phyloP scores from a whole-genome alignment of 2,888 invertebrate genomes.

The Spilosoma lubricipeda region DNA sequence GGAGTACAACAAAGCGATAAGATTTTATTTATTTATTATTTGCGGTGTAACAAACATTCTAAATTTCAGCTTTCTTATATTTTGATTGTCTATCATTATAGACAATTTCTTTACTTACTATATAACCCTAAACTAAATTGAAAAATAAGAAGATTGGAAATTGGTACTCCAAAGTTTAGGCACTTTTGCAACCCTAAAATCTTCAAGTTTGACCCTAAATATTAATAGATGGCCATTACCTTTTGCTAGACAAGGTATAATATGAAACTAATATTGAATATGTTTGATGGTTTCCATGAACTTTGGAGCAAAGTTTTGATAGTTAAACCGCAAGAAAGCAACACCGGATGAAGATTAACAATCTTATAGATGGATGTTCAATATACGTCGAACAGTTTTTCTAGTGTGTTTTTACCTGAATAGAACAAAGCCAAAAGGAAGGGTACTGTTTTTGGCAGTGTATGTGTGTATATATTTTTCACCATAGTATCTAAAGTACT shows the following conservation, averaged over 20 bases:
- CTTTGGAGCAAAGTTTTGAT: slow-evolving; percentile 9
- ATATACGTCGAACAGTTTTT: neutral
- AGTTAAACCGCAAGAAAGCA: slow-evolving; percentile 4
- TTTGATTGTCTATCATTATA: no score
- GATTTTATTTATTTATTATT: no score
- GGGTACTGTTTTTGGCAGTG: no score
- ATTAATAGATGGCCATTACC: neutral
- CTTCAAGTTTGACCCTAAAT: neutral
- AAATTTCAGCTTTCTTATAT: no score
- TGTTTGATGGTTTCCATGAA: slow-evolving; percentile 6
- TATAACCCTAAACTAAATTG: no score
- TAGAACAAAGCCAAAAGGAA: no score
- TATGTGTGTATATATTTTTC: no score
- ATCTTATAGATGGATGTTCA: neutral
- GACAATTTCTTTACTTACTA: no score
- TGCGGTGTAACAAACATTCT: no score
- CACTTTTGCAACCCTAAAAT: neutral
- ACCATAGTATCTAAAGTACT: no score
- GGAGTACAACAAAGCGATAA: no score
- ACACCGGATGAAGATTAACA: neutral
- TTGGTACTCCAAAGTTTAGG: neutral
- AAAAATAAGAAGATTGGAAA: no score
- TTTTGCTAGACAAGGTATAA: neutral
- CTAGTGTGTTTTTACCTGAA: neutral
- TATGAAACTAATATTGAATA: slow-evolving; percentile 13